Conservation (phyloP, 1,140 invertebrate genomes). For the Zaprionus kolodkinae region DNA sequence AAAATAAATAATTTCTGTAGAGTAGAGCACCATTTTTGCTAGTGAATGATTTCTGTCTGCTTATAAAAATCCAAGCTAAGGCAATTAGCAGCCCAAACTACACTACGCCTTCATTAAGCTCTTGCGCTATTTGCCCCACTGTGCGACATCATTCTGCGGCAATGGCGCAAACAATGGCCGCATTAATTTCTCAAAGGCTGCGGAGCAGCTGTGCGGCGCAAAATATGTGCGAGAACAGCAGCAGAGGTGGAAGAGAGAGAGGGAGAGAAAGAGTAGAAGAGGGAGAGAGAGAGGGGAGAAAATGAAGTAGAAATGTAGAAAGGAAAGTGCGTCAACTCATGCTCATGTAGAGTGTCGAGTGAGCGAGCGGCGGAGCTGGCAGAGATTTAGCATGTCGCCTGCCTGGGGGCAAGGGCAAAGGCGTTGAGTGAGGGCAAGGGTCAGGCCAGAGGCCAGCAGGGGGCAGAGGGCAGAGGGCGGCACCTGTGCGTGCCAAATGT, state of each 20-base stretch:
- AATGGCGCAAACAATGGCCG: constrained; percentile 46
- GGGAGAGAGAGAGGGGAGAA: too few relatives aligned
- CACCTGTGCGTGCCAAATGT: constrained; percentile 71
- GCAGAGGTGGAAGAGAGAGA: not conserved
- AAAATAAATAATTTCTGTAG: too few relatives aligned
- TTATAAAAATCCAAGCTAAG: too few relatives aligned
- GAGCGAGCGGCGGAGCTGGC: constrained; percentile 29
- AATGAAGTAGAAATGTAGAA: too few relatives aligned
- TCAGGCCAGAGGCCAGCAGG: not conserved
- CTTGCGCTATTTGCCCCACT: constrained; percentile 22
- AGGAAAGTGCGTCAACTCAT: constrained; percentile 53
- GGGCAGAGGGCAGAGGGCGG: constrained; percentile 5
- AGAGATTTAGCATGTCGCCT: constrained; percentile 51
- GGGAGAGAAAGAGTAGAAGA: not conserved
- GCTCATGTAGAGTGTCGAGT: constrained; percentile 42
- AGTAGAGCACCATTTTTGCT: too few relatives aligned
- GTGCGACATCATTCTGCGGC: constrained; percentile 33
- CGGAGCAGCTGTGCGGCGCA: constrained; percentile 43
- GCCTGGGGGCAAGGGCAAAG: too few relatives aligned
- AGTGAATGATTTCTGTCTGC: too few relatives aligned
- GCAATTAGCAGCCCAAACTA: not conserved
- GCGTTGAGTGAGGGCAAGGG: too few relatives aligned
- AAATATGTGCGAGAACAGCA: constrained; percentile 22
- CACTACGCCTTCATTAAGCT: not conserved
- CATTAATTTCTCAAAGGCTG: constrained; percentile 61